These are phyloP conservation scores for Pollenia amentaria DNA, from an alignment of 2,888 invertebrate genomes.

Conservation along the genomic window DNA sequence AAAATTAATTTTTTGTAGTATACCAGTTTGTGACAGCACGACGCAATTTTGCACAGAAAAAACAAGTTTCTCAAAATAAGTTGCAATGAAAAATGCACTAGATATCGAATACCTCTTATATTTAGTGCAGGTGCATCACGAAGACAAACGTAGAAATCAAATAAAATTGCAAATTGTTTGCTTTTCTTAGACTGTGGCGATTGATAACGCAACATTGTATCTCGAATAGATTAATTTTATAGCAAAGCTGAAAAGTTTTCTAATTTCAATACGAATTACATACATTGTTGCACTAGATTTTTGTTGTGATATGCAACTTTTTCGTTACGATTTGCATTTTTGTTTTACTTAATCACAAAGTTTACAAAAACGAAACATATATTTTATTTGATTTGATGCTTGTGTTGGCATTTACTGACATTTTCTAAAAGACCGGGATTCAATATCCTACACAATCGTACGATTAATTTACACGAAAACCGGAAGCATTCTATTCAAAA, in stretches of 20 bases:
- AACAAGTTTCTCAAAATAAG: too few relatives aligned
- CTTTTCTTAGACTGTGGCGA: not conserved
- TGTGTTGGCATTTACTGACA: slow-evolving; percentile 54
- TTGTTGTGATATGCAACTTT: not conserved
- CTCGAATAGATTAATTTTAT: slow-evolving; percentile 19
- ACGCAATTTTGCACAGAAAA: too few relatives aligned
- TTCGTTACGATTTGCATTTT: slow-evolving; percentile 11
- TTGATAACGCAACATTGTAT: slow-evolving; percentile 53
- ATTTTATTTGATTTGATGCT: slow-evolving; percentile 33
- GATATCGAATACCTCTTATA: not conserved
- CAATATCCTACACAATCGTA: not conserved
- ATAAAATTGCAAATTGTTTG: not conserved
- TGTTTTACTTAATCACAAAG: slow-evolving; percentile 27
- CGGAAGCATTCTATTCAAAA: too few relatives aligned
- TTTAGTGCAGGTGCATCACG: not conserved
- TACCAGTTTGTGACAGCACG: too few relatives aligned
- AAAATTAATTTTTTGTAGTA: too few relatives aligned
- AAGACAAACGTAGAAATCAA: too few relatives aligned
- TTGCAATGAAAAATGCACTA: not conserved
- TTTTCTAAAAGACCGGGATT: not conserved
- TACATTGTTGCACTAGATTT: slow-evolving; percentile 64
- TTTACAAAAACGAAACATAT: not conserved
- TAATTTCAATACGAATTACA: slow-evolving; percentile 46
- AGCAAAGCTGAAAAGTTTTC: slow-evolving; percentile 24
- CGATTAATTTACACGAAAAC: too few relatives aligned